phyloP scores from a whole-genome alignment of 2,888 invertebrate genomes.

The Rhorus exstirpatorius region DNA sequence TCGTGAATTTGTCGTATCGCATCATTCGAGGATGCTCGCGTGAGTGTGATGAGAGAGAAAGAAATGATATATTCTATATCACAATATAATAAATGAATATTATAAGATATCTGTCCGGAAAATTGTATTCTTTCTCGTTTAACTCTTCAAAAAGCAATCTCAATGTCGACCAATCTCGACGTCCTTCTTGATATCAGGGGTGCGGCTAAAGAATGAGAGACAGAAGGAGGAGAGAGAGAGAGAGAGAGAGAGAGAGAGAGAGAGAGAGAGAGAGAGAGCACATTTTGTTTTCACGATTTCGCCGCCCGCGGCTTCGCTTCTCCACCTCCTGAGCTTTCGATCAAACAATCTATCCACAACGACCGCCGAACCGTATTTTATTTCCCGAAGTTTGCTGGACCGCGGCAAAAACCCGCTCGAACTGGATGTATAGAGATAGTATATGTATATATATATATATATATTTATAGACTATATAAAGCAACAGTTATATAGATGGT shows the following conservation, averaged over 20 bases:
- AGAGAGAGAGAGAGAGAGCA: not conserved
- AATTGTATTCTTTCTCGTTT: constrained; percentile 61
- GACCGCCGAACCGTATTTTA: constrained; percentile 66
- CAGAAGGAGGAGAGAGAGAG: not conserved
- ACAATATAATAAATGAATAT: constrained; percentile 63
- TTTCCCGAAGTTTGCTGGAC: constrained; percentile 60
- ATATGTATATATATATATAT: constrained; percentile 1
- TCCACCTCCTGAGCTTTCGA: constrained; percentile 50
- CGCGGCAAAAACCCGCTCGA: constrained; percentile 21
- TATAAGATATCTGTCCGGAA: constrained; percentile 48
- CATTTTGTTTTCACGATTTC: constrained; percentile 21
- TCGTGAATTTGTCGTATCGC: not conserved
- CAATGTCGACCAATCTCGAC: constrained; percentile 59
- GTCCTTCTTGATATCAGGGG: constrained; percentile 37
- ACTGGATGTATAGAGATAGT: not conserved
- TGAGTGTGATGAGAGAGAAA: not conserved
- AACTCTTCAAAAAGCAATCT: constrained; percentile 62
- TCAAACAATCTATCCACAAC: constrained; percentile 69
- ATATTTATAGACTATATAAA: not conserved
- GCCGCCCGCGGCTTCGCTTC: constrained; percentile 13
- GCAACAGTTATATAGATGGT: not conserved
- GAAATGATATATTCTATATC: constrained; percentile 7
- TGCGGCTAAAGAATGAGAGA: constrained; percentile 14
- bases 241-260: not conserved
- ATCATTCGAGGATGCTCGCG: not conserved